A percentile compares a stretch with the other conserved stretches of the same genome.
phyloP scores from a whole-genome alignment of 2,888 invertebrate genomes.

The Tetrapedia diversipes region DNA sequence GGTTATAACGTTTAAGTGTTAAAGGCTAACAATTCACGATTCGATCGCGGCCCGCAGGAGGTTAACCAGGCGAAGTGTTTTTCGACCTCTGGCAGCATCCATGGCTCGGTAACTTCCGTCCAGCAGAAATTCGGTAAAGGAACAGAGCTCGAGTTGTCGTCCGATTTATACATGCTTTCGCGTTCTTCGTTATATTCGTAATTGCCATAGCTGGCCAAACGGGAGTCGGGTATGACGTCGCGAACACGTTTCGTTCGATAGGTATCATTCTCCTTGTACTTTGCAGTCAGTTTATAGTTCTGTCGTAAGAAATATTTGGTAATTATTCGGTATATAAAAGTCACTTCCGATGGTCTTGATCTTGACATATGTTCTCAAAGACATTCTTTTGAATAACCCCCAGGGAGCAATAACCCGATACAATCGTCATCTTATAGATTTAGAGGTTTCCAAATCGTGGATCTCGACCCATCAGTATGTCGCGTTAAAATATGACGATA shows the following conservation, averaged over 20 bases:
- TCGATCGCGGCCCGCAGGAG: conserved; percentile 30
- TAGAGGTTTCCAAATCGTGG: no score
- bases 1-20: conserved; percentile 4
- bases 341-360: no score
- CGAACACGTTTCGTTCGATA: conserved; percentile 84
- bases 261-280: conserved; percentile 71
- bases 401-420: no score
- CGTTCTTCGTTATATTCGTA: conserved; percentile 86
- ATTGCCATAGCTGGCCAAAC: conserved; percentile 86
- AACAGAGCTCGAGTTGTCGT: conserved; percentile 22
- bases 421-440: no score
- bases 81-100: conserved; percentile 79
- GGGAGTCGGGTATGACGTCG: conserved; percentile 87
- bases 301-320: conserved; percentile 13
- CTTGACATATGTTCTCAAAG: no score
- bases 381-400: no score
- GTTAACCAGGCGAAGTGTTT: conserved; percentile 75
- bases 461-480: no score
- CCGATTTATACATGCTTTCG: conserved; percentile 81
- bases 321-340: no score
- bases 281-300: conserved; percentile 58
- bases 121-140: conserved; percentile 42
- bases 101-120: conserved; percentile 72
- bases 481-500: no score
- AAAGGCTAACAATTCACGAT: conserved; percentile 68